Evolutionary conservation across 37 sponge, comb jelly and placozoan genomes (phyloP).

Genomic region (Crambe crambe): DNA sequence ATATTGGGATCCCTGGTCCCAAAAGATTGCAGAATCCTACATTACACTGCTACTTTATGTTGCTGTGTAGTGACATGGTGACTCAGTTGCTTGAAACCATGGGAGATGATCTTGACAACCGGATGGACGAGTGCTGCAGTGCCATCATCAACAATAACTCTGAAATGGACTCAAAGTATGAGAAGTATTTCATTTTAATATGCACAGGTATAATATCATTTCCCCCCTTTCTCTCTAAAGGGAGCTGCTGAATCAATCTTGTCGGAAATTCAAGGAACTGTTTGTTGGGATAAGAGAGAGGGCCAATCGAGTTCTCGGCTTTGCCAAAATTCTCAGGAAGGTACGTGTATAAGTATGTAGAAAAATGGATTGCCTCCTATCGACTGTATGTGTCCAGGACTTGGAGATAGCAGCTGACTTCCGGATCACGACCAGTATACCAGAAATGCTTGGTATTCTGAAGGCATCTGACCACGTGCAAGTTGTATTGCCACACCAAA

Average conservation of each 20-base stretch:
- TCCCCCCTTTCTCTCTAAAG: not conserved
- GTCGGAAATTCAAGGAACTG: constrained; percentile 63
- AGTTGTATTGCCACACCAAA: constrained; percentile 43
- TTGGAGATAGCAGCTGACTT: constrained; percentile 87
- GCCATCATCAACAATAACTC: constrained; percentile 3
- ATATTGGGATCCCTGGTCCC: too few species aligned
- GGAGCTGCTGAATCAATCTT: constrained; percentile 34
- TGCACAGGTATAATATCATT: too few species aligned
- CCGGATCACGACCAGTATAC: not conserved
- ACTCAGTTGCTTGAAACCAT: constrained; percentile 53
- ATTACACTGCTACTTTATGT: too few species aligned
- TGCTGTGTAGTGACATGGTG: constrained; percentile 67
- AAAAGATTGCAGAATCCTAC: too few species aligned
- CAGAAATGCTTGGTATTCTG: constrained; percentile 50
- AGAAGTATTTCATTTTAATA: too few species aligned
- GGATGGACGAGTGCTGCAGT: constrained; percentile 55
- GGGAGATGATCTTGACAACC: constrained; percentile 32
- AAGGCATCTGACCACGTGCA: constrained; percentile 61
- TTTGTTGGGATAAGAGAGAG: constrained; percentile 67
- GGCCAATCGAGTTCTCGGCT: constrained; percentile 62
- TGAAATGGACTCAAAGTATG: not conserved
- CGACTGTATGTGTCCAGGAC: constrained; percentile 47
- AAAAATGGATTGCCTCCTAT: too few species aligned
- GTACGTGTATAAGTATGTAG: too few species aligned
- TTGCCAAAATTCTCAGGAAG: constrained; percentile 72